Conservation (phyloP, 64 coral and sea anemone species). For the Porites australiensis region DNA sequence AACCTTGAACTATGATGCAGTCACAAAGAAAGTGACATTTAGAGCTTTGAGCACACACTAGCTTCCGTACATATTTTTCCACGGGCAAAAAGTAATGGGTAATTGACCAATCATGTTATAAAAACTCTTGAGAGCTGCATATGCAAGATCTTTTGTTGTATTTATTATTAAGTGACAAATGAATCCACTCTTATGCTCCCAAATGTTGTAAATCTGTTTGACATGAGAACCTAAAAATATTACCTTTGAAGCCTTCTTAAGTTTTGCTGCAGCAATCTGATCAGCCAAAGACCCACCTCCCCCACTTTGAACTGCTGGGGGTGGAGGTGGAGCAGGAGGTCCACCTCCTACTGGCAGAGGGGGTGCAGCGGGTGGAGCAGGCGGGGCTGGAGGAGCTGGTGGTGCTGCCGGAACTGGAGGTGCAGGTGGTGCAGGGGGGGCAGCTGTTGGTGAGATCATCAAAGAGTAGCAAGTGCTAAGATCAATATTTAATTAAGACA, state of each 20-base stretch:
- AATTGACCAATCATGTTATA: too few species aligned
- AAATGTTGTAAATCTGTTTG: too few species aligned
- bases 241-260: conserved; percentile 93
- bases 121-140: too few species aligned
- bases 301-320: conserved; percentile 66
- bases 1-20: too few species aligned
- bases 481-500: too few species aligned
- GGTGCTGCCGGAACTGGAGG: conserved; percentile 72
- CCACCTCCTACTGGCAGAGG: conserved; percentile 67
- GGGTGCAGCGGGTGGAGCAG: conserved; percentile 79
- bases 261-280: conserved; percentile 97
- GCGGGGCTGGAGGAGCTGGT: conserved; percentile 72
- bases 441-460: background rate
- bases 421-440: conserved; percentile 43
- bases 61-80: too few species aligned
- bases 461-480: background rate
- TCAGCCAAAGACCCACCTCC: conserved; percentile 91
- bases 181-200: too few species aligned
- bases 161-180: too few species aligned
- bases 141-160: too few species aligned
- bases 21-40: too few species aligned
- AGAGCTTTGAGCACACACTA: too few species aligned
- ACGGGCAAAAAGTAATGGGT: too few species aligned
- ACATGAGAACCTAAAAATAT: background rate
- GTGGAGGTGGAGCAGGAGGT: conserved; percentile 83